Evolutionary conservation across 2,113 vertebrate genomes (phyloP).

Genomic region (Coptodon bakossiorum): DNA sequence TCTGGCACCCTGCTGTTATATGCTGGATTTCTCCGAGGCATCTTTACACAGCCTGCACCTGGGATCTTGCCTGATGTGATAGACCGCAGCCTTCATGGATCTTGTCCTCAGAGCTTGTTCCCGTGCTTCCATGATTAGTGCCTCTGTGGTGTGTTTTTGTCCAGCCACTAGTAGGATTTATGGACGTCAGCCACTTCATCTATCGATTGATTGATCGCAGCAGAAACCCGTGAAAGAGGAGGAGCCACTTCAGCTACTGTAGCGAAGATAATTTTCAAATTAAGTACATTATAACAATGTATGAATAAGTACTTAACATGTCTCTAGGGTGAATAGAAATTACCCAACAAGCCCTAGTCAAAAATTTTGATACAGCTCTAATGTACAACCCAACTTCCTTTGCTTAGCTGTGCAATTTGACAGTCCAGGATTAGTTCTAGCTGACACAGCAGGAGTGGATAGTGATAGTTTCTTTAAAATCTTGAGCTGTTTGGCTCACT

Average conservation of each 20-base stretch:
- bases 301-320: not conserved
- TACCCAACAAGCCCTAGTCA: not conserved
- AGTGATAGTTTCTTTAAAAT: not conserved
- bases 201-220: not conserved
- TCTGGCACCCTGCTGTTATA: not conserved
- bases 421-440: not conserved
- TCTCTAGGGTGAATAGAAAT: not conserved
- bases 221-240: not conserved
- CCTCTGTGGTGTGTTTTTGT: not conserved
- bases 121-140: not conserved
- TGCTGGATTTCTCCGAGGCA: not conserved
- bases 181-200: not conserved
- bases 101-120: not conserved
- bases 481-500: not conserved
- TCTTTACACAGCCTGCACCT: not conserved
- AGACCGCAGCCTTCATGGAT: not conserved
- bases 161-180: not conserved
- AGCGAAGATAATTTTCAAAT: not conserved
- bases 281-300: not conserved
- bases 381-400: not conserved
- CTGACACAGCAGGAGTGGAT: not conserved
- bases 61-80: not conserved
- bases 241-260: not conserved
- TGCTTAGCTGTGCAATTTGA: not conserved
- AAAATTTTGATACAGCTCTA: not conserved